phyloP scores from a whole-genome alignment of 2,888 invertebrate species.

The Petrolisthes manimaculis region DNA sequence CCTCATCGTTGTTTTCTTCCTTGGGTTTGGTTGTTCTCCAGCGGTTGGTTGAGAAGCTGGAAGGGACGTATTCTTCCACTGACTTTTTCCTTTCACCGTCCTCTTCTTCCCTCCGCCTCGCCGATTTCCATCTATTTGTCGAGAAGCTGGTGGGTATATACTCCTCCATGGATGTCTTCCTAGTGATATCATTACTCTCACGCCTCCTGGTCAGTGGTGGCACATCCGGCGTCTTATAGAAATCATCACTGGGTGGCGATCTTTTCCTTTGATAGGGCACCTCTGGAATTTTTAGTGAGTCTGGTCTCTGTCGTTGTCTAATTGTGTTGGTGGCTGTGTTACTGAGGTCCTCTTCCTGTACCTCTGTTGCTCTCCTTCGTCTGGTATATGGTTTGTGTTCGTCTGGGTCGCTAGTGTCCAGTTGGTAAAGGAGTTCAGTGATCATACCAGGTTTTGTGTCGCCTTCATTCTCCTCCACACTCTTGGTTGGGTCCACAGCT shows the following conservation, averaged over 20 bases:
- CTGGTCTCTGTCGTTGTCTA: constrained; percentile 31
- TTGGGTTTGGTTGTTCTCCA: constrained; percentile 33
- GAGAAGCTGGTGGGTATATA: constrained; percentile 9
- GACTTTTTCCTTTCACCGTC: constrained; percentile 18
- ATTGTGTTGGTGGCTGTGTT: not conserved
- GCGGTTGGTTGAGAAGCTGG: constrained; percentile 40
- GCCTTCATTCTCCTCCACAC: constrained; percentile 50
- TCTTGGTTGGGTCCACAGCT: constrained; percentile 61
- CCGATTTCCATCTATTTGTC: constrained; percentile 20
- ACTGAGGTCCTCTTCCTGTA: constrained; percentile 24
- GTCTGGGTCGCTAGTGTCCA: constrained; percentile 39
- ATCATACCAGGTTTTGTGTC: constrained; percentile 62
- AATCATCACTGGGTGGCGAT: constrained; percentile 23
- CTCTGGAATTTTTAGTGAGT: constrained; percentile 42
- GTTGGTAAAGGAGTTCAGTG: constrained; percentile 63
- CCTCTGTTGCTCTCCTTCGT: not conserved
- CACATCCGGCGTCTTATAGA: not conserved
- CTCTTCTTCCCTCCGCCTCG: not conserved
- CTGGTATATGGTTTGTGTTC: not conserved
- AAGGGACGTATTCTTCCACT: constrained; percentile 24
- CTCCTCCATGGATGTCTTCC: not conserved
- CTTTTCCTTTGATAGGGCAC: constrained; percentile 23
- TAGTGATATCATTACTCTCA: constrained; percentile 22
- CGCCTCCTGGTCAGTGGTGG: constrained; percentile 32
- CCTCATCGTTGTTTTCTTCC: not conserved